Conservation (phyloP, 2,888 invertebrate genomes). For the Slavum lentiscoides region DNA sequence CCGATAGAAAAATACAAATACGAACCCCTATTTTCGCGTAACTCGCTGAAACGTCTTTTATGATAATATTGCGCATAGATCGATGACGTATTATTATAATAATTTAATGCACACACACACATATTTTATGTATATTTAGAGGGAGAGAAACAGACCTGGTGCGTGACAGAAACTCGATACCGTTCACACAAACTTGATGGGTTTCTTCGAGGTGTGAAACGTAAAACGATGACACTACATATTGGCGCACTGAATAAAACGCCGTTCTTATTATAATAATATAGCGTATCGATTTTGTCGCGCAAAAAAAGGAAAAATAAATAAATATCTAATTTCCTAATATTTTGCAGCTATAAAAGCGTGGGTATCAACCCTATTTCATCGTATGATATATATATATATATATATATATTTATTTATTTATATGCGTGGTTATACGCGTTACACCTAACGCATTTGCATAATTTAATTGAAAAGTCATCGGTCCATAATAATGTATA, state of each 20-base stretch:
- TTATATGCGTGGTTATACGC: background rate
- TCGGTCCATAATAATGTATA: no score
- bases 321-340: constrained; percentile 38
- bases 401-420: background rate
- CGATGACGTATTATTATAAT: background rate
- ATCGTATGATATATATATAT: no score
- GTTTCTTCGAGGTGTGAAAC: constrained; percentile 50
- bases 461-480: no score
- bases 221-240: constrained; percentile 43
- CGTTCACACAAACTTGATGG: constrained; percentile 28
- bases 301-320: background rate
- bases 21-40: background rate
- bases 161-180: constrained; percentile 22
- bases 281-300: constrained; percentile 21
- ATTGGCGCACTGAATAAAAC: constrained; percentile 2
- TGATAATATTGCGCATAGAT: background rate
- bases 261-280: background rate
- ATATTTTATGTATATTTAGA: background rate
- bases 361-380: background rate
- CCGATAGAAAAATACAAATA: no score
- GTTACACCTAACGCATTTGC: background rate
- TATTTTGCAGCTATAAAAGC: background rate
- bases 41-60: constrained; percentile 16
- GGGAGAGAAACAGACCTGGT: constrained; percentile 5
- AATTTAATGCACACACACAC: background rate